Conservation (phyloP, 2,113 vertebrate genomes). For the Colistium nudipinnis region DNA sequence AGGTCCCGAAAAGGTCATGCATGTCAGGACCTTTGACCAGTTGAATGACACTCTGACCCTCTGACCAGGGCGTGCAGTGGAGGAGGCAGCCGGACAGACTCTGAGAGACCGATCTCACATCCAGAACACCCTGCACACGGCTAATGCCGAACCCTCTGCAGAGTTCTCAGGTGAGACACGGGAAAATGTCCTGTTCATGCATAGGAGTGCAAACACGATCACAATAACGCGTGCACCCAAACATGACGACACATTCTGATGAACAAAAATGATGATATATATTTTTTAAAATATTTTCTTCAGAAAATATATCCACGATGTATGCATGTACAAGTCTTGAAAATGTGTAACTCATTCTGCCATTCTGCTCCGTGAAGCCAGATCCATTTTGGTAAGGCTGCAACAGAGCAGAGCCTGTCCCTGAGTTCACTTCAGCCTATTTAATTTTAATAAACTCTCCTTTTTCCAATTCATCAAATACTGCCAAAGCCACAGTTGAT, state of each 20-base stretch:
- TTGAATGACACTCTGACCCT: slow-evolving; percentile 16
- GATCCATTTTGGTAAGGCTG: slow-evolving; percentile 9
- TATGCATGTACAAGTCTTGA: background rate
- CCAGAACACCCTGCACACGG: slow-evolving; percentile 88
- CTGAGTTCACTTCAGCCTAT: slow-evolving; percentile 41
- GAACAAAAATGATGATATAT: background rate
- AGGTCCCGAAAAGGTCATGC: background rate
- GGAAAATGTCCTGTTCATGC: background rate
- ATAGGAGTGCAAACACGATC: background rate
- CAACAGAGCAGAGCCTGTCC: slow-evolving; percentile 18
- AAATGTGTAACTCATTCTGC: slow-evolving; percentile 50
- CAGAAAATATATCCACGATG: no score
- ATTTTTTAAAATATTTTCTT: no score
- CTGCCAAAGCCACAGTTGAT: slow-evolving; percentile 32
- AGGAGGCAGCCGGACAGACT: slow-evolving; percentile 59
- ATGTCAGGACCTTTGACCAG: background rate
- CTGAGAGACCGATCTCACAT: slow-evolving; percentile 91
- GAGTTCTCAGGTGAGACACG: slow-evolving; percentile 86
- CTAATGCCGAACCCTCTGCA: slow-evolving; percentile 82
- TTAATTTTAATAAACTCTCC: slow-evolving; percentile 51
- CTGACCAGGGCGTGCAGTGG: slow-evolving; percentile 68
- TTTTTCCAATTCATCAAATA: slow-evolving; percentile 42
- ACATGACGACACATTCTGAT: background rate
- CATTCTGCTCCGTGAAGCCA: slow-evolving; percentile 42
- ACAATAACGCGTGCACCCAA: background rate